These are phyloP conservation scores for Pseudochromis fuscus DNA, from an alignment of 2,797 vertebrate species.

Conservation along the genomic window DNA sequence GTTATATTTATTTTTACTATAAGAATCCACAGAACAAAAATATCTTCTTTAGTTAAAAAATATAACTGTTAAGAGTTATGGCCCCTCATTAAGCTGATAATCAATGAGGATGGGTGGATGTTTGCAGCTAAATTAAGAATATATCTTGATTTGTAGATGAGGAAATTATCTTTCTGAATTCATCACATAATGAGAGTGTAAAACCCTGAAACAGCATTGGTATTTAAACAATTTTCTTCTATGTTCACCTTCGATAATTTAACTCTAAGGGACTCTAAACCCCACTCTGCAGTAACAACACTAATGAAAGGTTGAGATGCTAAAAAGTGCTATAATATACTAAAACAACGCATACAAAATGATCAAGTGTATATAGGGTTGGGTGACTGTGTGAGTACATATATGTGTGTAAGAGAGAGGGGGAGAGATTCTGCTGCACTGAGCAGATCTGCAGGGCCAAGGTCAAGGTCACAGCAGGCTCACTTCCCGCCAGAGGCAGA, in stretches of 20 bases:
- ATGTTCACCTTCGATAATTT: too few relatives aligned
- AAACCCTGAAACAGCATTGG: too few relatives aligned
- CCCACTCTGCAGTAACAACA: neutral
- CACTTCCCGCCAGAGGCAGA: slow-evolving; percentile 71
- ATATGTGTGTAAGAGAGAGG: slow-evolving; percentile 3
- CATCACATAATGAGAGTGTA: too few relatives aligned
- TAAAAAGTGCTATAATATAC: too few relatives aligned
- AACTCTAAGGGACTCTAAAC: too few relatives aligned
- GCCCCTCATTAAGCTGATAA: neutral
- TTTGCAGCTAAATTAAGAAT: neutral
- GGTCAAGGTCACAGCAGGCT: slow-evolving; percentile 80
- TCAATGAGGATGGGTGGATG: neutral
- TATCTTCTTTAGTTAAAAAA: too few relatives aligned
- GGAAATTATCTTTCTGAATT: too few relatives aligned
- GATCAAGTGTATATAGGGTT: neutral
- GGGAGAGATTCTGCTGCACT: slow-evolving; percentile 67
- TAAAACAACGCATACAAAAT: neutral
- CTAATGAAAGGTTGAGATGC: neutral
- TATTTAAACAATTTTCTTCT: too few relatives aligned
- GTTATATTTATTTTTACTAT: too few relatives aligned
- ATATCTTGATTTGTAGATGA: too few relatives aligned
- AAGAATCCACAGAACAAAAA: too few relatives aligned
- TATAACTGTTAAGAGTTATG: too few relatives aligned
- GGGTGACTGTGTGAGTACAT: slow-evolving; percentile 10
- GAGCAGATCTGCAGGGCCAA: slow-evolving; percentile 76